phyloP scores from a whole-genome alignment of 2,888 invertebrate species.

The Cremastinae sp. region DNA sequence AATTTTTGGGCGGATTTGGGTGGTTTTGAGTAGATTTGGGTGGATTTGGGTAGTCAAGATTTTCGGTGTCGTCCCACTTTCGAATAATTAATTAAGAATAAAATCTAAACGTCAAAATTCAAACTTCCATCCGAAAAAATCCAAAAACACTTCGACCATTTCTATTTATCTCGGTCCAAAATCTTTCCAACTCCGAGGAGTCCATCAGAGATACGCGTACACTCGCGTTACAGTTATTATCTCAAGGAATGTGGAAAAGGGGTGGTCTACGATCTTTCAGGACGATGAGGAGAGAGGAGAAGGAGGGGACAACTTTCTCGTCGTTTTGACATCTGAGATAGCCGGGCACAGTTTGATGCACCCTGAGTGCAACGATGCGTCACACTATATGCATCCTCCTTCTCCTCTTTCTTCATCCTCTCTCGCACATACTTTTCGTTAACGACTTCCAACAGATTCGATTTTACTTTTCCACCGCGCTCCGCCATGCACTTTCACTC shows the following conservation, averaged over 20 bases:
- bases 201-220: slow-evolving; percentile 43
- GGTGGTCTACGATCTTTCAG: slow-evolving; percentile 46
- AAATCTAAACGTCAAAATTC: too few relatives aligned
- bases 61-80: too few relatives aligned
- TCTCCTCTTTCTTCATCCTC: slow-evolving; percentile 17
- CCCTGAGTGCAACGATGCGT: slow-evolving; percentile 50
- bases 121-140: too few relatives aligned
- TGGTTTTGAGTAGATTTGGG: too few relatives aligned
- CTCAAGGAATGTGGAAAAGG: slow-evolving; percentile 42
- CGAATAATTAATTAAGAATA: too few relatives aligned
- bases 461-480: slow-evolving; percentile 3
- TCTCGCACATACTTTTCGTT: slow-evolving; percentile 22
- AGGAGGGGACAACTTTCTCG: slow-evolving; percentile 59
- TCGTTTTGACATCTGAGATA: slow-evolving; percentile 67
- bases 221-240: slow-evolving; percentile 26
- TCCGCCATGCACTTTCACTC: slow-evolving; percentile 16
- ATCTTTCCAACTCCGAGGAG: slow-evolving; percentile 76
- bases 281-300: slow-evolving; percentile 21
- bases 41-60: too few relatives aligned
- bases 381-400: slow-evolving; percentile 30
- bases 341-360: slow-evolving; percentile 37
- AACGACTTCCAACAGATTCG: slow-evolving; percentile 10
- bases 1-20: too few relatives aligned
- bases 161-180: slow-evolving; percentile 60
- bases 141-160: too few relatives aligned